Evolutionary conservation across 2,888 invertebrate genomes (phyloP).

Genomic region (Lepidocyrtoides sp.): DNA sequence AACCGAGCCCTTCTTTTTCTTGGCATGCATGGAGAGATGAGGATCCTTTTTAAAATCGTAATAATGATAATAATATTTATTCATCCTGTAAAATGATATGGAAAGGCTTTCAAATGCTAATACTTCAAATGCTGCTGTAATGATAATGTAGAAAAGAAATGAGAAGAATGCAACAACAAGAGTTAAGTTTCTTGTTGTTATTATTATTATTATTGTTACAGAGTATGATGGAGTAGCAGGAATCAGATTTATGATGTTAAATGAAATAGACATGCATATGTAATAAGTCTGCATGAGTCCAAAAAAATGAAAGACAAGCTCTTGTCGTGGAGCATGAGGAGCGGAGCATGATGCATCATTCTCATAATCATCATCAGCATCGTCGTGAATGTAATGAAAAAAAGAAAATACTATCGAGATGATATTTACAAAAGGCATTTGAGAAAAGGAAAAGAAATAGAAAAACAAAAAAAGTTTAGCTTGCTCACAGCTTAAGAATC

Average conservation of each 20-base stretch:
- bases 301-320: constrained; percentile 59
- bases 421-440: constrained; percentile 60
- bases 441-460: not conserved
- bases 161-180: constrained; percentile 17
- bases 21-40: constrained; percentile 25
- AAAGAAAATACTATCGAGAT: constrained; percentile 33
- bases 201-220: not conserved
- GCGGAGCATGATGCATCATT: constrained; percentile 16
- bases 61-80: not conserved
- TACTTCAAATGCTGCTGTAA: not conserved
- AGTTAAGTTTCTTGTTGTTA: constrained; percentile 20
- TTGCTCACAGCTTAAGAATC: constrained; percentile 12
- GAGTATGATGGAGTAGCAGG: constrained; percentile 39
- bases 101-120: not conserved
- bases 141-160: not conserved
- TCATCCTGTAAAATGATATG: not conserved
- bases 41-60: constrained; percentile 4
- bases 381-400: constrained; percentile 6
- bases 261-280: constrained; percentile 77
- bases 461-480: constrained; percentile 8
- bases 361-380: not conserved
- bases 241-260: constrained; percentile 77
- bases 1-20: constrained; percentile 20
- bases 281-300: constrained; percentile 77
- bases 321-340: constrained; percentile 42